Conservation (phyloP, 1,140 invertebrate genomes). For the Aplysia californica region DNA sequence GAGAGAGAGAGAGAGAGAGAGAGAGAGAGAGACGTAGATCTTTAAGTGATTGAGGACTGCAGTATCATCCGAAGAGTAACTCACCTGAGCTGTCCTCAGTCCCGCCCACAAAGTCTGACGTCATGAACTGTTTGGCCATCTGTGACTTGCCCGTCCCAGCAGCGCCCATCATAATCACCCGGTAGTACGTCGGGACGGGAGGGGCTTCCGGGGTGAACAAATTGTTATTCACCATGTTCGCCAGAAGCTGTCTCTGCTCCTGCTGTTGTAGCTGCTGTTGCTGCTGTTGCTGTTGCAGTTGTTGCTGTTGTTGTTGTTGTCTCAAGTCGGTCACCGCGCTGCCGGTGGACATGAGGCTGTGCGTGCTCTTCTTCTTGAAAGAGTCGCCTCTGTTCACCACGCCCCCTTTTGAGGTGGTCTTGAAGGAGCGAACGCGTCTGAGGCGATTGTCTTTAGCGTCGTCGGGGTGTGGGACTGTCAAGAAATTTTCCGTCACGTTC, state of each 20-base stretch:
- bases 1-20: too few species aligned
- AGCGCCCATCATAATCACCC: conserved; percentile 87
- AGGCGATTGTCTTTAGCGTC: conserved; percentile 68
- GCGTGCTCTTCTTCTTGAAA: conserved; percentile 74
- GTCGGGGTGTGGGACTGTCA: conserved; percentile 29
- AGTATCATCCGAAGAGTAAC: too few species aligned
- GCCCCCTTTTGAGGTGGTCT: conserved; percentile 88
- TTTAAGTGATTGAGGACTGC: too few species aligned
- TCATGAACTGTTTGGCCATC: conserved; percentile 91
- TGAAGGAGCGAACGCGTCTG: conserved; percentile 88
- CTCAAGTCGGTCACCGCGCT: conserved; percentile 48
- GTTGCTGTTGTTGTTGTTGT: conserved; percentile 9
- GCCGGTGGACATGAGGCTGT: conserved; percentile 81
- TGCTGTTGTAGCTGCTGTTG: background rate
- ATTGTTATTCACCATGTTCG: background rate
- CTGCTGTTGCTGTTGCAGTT: background rate
- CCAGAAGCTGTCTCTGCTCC: background rate
- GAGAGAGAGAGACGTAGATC: too few species aligned
- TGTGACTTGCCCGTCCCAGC: conserved; percentile 89
- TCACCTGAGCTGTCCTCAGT: conserved; percentile 30
- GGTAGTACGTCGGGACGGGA: conserved; percentile 69
- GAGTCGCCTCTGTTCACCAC: conserved; percentile 93
- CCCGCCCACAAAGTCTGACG: conserved; percentile 80
- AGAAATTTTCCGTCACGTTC: conserved; percentile 28
- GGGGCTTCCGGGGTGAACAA: background rate